These are phyloP conservation scores for Spongilla lacustris DNA, from an alignment of 37 sponge, comb jelly and placozoan species.

Conservation along the genomic window DNA sequence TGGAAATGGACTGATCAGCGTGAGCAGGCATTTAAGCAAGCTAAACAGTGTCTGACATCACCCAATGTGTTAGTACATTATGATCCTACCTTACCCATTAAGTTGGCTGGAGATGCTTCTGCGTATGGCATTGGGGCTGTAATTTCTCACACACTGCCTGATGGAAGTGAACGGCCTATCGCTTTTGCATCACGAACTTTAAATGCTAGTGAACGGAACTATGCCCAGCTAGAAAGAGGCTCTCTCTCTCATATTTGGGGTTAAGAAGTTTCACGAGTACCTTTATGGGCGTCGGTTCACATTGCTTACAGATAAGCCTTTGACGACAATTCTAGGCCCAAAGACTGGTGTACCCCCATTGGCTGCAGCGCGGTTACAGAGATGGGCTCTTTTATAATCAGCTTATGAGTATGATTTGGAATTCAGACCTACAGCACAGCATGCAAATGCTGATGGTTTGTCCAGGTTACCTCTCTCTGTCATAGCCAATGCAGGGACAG, in stretches of 20 bases:
- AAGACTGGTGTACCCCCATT: slow-evolving; percentile 43
- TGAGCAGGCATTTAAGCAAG: slow-evolving; percentile 10
- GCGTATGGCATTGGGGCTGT: slow-evolving; percentile 34
- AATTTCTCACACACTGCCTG: slow-evolving; percentile 16
- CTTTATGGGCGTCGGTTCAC: slow-evolving; percentile 60
- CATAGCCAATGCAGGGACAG: too few relatives aligned
- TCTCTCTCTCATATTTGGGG: slow-evolving; percentile 21
- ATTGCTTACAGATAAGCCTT: slow-evolving; percentile 28
- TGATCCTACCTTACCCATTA: neutral
- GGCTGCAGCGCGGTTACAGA: slow-evolving; percentile 37
- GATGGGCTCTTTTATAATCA: slow-evolving; percentile 44
- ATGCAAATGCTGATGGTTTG: slow-evolving; percentile 58
- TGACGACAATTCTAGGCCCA: slow-evolving; percentile 18
- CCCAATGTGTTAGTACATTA: slow-evolving; percentile 32
- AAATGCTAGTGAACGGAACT: slow-evolving; percentile 20
- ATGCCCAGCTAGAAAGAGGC: slow-evolving; percentile 50
- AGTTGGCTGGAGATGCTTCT: slow-evolving; percentile 27
- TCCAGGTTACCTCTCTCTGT: slow-evolving; percentile 35
- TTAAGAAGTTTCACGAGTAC: slow-evolving; percentile 58
- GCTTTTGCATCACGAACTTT: slow-evolving; percentile 50
- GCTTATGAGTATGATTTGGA: too few relatives aligned
- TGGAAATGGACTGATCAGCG: slow-evolving; percentile 35
- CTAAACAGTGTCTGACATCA: slow-evolving; percentile 21
- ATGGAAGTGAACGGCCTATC: slow-evolving; percentile 42
- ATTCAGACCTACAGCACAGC: slow-evolving; percentile 26